These are phyloP conservation scores for Spheniscus mendiculus DNA, from an alignment of 2,113 vertebrate species.

Conservation along the genomic window DNA sequence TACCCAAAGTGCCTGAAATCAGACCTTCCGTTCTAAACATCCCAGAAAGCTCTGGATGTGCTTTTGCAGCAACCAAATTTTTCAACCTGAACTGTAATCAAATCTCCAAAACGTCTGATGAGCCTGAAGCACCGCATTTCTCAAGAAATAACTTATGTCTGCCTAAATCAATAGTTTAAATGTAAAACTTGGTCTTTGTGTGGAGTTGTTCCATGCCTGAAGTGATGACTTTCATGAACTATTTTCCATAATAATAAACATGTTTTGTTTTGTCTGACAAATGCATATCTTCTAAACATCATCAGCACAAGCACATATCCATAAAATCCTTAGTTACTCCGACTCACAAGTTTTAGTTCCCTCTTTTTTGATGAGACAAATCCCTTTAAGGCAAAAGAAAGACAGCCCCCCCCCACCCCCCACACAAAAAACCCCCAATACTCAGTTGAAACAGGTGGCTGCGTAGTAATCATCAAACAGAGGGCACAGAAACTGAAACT, in stretches of 20 bases:
- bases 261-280: not conserved
- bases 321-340: not conserved
- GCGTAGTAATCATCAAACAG: not conserved
- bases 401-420: no score
- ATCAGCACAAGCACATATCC: not conserved
- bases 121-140: not conserved
- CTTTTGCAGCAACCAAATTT: not conserved
- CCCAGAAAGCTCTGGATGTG: not conserved
- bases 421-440: no score
- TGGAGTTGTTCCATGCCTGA: not conserved
- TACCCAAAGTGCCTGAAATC: not conserved
- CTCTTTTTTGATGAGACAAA: not conserved
- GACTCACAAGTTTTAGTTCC: not conserved
- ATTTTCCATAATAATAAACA: not conserved
- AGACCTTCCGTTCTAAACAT: not conserved
- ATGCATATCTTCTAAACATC: not conserved
- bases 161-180: not conserved
- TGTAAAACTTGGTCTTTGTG: not conserved
- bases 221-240: slow-evolving; percentile 2
- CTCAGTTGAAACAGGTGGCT: no score
- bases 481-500: not conserved
- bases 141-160: not conserved
- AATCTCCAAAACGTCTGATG: not conserved
- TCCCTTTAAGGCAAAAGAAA: not conserved
- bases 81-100: not conserved